Conservation (phyloP, 2,113 vertebrate species). For the Halichoeres trimaculatus region DNA sequence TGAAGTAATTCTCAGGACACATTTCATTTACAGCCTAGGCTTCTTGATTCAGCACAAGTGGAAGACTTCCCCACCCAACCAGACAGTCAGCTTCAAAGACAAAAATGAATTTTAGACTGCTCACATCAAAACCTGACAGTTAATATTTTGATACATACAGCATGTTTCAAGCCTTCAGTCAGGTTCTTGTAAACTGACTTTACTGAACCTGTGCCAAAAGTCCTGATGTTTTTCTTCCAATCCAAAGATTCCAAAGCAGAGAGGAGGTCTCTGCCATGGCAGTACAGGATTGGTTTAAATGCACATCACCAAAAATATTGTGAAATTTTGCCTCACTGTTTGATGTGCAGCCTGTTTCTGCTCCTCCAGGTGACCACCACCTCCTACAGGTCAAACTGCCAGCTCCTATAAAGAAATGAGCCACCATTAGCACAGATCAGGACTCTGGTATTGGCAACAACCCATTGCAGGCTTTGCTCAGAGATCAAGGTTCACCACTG, state of each 20-base stretch:
- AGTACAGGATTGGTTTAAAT: constrained; percentile 77
- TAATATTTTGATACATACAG: fast-evolving
- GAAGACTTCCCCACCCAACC: no score
- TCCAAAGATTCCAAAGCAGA: constrained; percentile 75
- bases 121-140: fast-evolving
- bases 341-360: fast-evolving
- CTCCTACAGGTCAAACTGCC: not conserved
- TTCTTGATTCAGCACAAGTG: no score
- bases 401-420: constrained; percentile 10
- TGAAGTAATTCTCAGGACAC: no score
- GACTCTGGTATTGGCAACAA: not conserved
- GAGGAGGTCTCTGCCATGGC: constrained; percentile 68
- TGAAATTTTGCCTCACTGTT: not conserved
- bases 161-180: constrained; percentile 83
- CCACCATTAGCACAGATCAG: not conserved
- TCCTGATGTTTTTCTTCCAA: constrained; percentile 80
- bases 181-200: constrained; percentile 62
- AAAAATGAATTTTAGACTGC: not conserved
- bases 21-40: not conserved
- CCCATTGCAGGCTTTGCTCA: constrained; percentile 33
- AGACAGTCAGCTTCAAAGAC: no score
- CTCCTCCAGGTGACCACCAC: fast-evolving
- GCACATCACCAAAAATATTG: not conserved
- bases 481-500: constrained; percentile 43
- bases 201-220: constrained; percentile 82